Base-by-base conservation (phyloP, 1,140 invertebrate genomes). In the Agrilus planipennis region DNA sequence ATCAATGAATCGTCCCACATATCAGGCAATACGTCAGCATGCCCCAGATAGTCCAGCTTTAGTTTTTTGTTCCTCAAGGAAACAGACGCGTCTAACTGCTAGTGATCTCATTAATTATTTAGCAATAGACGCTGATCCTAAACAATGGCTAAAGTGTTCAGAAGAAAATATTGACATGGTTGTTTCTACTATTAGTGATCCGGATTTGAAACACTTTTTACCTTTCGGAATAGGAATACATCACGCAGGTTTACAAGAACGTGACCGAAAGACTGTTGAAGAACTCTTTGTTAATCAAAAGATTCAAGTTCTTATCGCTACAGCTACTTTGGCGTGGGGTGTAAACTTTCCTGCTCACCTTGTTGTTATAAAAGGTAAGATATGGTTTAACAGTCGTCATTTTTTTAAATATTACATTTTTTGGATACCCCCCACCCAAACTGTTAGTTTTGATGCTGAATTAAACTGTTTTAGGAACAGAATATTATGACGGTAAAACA, bases 1-100 rank as follows among this genome's bases (percentile, higher is more conserved):
- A 23, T 89, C 92, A 0, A 99, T 99, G 96, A 99, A 99, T 65
- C 89, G 93, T 57, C 94, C 96, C n/a, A 85, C 89, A 2, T 99
- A 89, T 66, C 85, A 93, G 68, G 89, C 90, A 1, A 96, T 99
- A 45, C 76, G 82, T 36, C 82, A 88, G 39, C 88, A 98, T 64
- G 94, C 93, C 0, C 89, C 91, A 0, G 63, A 68, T 5, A 81
- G 96, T 55, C 95, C 96, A 0, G 76, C 85, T 0, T 70, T 99
- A 16, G 78, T 99, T 4, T 99, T 99, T 65, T 96, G 99, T 0
- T 95, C 95, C 1, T 97, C 92, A n/a, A 70, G 95, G 30, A 69
- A 96, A 48, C 96, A 99, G 71, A 99, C 95, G 0, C 73, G 95
- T 40, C 68, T 99, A 18, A 99, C 96, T 4, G 95, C 95, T 0